Conservation (phyloP, 53 echinoderm and acorn worm genomes). For the Holothuria scabra region DNA sequence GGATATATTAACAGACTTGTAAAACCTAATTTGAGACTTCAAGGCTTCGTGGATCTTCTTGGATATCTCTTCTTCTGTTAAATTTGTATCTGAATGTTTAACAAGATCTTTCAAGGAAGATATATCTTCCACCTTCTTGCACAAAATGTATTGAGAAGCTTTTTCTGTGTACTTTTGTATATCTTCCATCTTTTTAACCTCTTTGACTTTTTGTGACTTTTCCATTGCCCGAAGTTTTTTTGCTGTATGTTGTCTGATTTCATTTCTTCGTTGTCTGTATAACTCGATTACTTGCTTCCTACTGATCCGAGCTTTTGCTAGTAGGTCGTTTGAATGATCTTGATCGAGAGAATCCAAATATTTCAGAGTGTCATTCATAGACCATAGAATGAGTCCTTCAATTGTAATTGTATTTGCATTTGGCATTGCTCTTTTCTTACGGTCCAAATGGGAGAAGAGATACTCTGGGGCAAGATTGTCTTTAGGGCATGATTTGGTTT, state of each 20-base stretch:
- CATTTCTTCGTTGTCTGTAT: background rate
- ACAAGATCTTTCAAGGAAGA: background rate
- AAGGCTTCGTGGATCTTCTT: constrained; percentile 39
- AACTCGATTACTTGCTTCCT: constrained; percentile 12
- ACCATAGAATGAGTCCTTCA: constrained; percentile 45
- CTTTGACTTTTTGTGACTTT: constrained; percentile 11
- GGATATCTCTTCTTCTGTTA: background rate
- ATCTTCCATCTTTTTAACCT: too few relatives aligned
- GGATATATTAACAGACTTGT: constrained; percentile 40
- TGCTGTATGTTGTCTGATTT: too few relatives aligned
- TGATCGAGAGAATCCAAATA: constrained; percentile 24
- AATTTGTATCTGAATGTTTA: background rate
- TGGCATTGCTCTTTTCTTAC: constrained; percentile 56
- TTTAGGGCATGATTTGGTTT: constrained; percentile 54
- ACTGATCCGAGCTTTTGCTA: background rate
- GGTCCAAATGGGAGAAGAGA: constrained; percentile 56
- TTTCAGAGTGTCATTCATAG: constrained; percentile 30
- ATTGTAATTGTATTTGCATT: constrained; percentile 52
- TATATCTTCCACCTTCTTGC: constrained; percentile 1
- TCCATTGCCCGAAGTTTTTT: constrained; percentile 20
- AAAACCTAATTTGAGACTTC: constrained; percentile 43
- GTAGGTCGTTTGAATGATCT: constrained; percentile 12
- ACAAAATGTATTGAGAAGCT: constrained; percentile 5
- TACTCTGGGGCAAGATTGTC: constrained; percentile 59
- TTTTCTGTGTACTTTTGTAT: constrained; percentile 43